These are phyloP conservation scores for Chondrilla cf. caribensis DNA, from an alignment of 37 sponge, comb jelly and placozoan species.

Conservation along the genomic window DNA sequence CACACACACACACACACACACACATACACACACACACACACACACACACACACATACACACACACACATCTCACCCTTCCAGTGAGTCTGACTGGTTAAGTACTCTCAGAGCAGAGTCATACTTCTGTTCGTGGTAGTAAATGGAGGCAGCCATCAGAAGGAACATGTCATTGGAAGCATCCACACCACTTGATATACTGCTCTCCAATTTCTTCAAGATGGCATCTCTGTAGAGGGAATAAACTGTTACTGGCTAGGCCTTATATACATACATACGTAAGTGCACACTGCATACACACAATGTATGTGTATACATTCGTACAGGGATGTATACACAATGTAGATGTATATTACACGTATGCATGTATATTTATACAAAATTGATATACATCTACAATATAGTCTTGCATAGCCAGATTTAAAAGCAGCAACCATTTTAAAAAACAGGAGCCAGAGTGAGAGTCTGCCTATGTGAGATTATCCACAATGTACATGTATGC, in stretches of 20 bases:
- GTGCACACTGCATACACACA: too few species aligned
- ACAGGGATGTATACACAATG: background rate
- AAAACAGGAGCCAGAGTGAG: too few species aligned
- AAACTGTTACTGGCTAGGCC: too few species aligned
- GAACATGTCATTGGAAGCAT: slow-evolving; percentile 70
- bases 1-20: slow-evolving; percentile 7
- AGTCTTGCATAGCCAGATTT: background rate
- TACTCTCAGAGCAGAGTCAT: slow-evolving; percentile 69
- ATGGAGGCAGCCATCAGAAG: slow-evolving; percentile 81
- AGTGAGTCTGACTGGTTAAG: slow-evolving; percentile 79
- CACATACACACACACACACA: background rate
- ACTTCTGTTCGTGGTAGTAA: slow-evolving; percentile 70
- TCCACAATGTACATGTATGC: too few species aligned
- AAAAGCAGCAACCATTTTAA: too few species aligned
- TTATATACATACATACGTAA: background rate
- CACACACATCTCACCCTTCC: slow-evolving; percentile 62
- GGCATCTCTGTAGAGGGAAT: slow-evolving; percentile 44
- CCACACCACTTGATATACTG: slow-evolving; percentile 69
- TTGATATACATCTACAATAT: too few species aligned
- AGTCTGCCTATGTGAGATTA: too few species aligned
- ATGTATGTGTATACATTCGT: background rate
- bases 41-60: slow-evolving; percentile 15
- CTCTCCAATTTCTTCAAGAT: slow-evolving; percentile 59
- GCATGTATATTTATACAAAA: too few species aligned
- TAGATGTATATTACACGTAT: too few species aligned